Base-by-base conservation (phyloP, 2,888 invertebrate genomes). In the Acronicta psi region DNA sequence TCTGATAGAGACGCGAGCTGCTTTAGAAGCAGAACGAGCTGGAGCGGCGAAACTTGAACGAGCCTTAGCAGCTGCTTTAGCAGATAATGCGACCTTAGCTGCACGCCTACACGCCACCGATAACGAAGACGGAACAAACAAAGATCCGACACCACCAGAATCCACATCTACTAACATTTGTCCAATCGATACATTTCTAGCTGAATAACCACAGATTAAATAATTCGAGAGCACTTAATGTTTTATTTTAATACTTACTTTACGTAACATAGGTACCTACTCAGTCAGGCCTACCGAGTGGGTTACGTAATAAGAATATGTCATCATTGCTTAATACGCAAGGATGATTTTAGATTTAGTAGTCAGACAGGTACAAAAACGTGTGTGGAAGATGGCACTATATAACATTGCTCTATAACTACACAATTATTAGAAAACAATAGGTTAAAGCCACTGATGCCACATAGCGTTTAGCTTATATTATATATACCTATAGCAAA, bases 131-230 rank as follows among this genome's bases (percentile, higher is more conserved):
- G 70, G 61, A 10, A 18, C 44, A 3, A 49, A 56, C 2, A 73
- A 75, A 40, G 59, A 69, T 4, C 61, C 59, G 2, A 47, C 79
- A 2, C 78, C 79, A 3, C 61, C 73, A 5, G 73, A 77, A 34
- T 69, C 76, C 2, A 64, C 77, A 16, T 56, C 75, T 31, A 61
- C 60, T 6, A 86, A 86, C 45, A 85, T 88, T 54, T 86, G 84
- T 51, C 87, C 90, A 0, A 89, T 94, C 49, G 91, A 93, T 69
- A 87, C 85, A 8, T 93, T 93, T 63, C 82, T 94, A 58, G 92
- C 92, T 47, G 92, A 93, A 49, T 91, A 84, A 82, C 44, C 41
- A 17, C 0, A 1, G 25, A 66, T 34, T 54, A 37, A 53, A 50
- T 49, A 9, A 36, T 14, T 45, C n/a, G 11, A 18, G 41, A 8